A percentile compares a stretch with the other conserved stretches of the same genome.
Conservation (phyloP, 1,140 invertebrate genomes). For the Bactericera cockerelli region DNA sequence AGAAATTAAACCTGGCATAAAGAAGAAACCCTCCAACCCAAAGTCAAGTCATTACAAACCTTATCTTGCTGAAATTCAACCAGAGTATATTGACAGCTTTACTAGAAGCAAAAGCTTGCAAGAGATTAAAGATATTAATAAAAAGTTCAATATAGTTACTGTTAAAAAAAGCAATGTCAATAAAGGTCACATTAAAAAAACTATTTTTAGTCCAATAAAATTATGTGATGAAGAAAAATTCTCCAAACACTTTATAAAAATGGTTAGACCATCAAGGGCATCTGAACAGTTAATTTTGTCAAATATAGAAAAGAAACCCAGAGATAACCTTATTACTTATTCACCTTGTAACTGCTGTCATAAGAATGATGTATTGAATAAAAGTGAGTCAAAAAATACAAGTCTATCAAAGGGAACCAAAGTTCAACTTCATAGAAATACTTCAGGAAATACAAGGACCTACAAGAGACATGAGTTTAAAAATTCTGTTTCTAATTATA, state of each 20-base stretch:
- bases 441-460: too few species aligned
- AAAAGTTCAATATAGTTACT: neutral
- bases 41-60: neutral
- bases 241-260: neutral
- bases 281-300: neutral
- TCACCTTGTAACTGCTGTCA: neutral
- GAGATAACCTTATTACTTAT: neutral
- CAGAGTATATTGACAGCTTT: neutral
- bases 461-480: too few species aligned
- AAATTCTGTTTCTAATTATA: too few species aligned
- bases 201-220: neutral
- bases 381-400: neutral
- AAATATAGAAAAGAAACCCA: neutral
- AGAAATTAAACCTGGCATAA: neutral
- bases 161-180: neutral
- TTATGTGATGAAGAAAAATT: conserved; percentile 1
- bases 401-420: too few species aligned
- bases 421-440: too few species aligned
- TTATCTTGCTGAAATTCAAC: neutral
- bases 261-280: neutral
- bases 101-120: neutral
- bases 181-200: neutral
- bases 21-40: neutral
- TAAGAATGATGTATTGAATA: neutral
- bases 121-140: neutral